These are phyloP conservation scores for Maccullochella peelii DNA, from an alignment of 2,113 vertebrate genomes.

Conservation along the genomic window DNA sequence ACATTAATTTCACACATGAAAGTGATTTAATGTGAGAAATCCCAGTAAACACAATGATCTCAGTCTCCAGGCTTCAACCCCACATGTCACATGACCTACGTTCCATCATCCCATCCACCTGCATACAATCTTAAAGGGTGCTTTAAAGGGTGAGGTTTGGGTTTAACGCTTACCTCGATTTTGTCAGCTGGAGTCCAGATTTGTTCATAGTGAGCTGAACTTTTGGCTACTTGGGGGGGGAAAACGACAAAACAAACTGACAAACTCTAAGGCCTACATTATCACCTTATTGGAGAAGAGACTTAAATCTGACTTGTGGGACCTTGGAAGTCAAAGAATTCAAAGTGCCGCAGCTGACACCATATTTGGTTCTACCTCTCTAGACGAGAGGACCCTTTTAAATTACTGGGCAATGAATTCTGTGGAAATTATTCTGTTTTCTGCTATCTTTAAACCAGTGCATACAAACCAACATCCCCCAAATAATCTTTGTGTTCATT, in stretches of 20 bases:
- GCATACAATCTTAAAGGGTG: neutral
- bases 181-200: neutral
- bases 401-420: neutral
- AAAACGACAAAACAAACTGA: no score
- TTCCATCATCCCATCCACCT: no score
- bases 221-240: no score
- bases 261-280: no score
- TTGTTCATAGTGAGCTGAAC: neutral
- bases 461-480: no score
- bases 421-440: neutral
- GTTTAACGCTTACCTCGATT: neutral
- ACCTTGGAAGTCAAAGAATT: neutral
- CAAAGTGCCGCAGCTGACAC: neutral
- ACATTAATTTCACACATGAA: conserved; percentile 7
- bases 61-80: neutral
- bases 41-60: neutral
- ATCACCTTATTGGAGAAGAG: no score
- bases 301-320: no score
- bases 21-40: neutral
- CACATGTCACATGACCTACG: neutral
- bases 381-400: neutral
- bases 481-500: no score
- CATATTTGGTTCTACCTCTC: neutral
- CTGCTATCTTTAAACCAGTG: no score
- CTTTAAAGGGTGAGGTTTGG: neutral